These are phyloP conservation scores for Bradypodion ventrale DNA, from an alignment of 2,797 vertebrate genomes.

Conservation along the genomic window DNA sequence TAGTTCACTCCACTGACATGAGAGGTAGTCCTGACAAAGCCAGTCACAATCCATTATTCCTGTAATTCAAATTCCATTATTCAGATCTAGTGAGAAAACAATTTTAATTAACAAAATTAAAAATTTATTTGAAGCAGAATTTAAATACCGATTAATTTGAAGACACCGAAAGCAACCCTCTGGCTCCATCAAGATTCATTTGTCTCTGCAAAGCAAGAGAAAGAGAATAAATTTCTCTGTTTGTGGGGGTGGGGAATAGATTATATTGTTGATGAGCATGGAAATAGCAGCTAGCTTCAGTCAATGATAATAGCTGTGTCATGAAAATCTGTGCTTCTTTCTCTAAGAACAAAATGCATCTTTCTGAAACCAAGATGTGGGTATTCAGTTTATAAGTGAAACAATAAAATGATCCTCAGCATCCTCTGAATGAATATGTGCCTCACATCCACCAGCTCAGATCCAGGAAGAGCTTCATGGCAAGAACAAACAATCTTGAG, in stretches of 20 bases:
- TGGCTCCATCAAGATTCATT: accelerated
- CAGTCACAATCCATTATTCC: neutral
- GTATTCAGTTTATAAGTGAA: neutral
- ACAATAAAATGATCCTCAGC: too few relatives aligned
- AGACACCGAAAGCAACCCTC: conserved; percentile 28
- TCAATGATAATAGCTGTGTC: neutral
- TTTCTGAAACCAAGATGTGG: neutral
- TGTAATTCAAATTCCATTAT: conserved; percentile 31
- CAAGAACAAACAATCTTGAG: too few relatives aligned
- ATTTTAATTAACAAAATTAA: conserved; percentile 65
- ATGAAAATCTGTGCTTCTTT: neutral
- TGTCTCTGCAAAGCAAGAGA: conserved; percentile 18
- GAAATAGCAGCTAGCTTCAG: neutral
- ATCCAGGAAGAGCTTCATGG: too few relatives aligned
- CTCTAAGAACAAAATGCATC: neutral
- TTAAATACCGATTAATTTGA: conserved; percentile 54
- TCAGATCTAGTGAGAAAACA: conserved; percentile 47
- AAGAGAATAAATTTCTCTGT: neutral
- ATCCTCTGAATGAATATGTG: too few relatives aligned
- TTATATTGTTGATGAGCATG: neutral
- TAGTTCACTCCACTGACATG: accelerated
- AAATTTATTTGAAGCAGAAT: conserved; percentile 51
- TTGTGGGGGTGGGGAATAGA: neutral
- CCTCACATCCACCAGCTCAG: too few relatives aligned
- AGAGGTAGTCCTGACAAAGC: neutral